Evolutionary conservation across 1,140 invertebrate species (phyloP).

Genomic region (Atta texana): DNA sequence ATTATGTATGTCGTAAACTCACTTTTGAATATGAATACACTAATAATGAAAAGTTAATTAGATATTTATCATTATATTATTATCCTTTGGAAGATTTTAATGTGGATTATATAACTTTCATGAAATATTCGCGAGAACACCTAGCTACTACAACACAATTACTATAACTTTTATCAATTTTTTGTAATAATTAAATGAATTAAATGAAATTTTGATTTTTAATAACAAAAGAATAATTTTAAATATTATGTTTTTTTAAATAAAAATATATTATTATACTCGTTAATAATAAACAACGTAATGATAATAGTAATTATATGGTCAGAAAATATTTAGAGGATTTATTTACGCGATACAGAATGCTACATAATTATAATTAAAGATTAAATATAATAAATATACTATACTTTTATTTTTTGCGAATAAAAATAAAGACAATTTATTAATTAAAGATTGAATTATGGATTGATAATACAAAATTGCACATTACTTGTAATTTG

Average conservation of each 20-base stretch:
- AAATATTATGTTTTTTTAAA: not conserved
- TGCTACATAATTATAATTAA: not conserved
- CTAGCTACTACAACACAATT: too few species aligned
- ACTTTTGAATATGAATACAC: not conserved
- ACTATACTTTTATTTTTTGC: not conserved
- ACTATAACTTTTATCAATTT: not conserved
- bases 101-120: slow-evolving; percentile 7
- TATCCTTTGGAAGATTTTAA: slow-evolving; percentile 16
- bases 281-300: not conserved
- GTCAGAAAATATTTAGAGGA: not conserved
- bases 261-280: not conserved
- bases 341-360: not conserved
- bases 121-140: not conserved
- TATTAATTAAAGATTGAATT: slow-evolving; percentile 15
- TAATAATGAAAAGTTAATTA: slow-evolving; percentile 24
- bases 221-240: not conserved
- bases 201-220: not conserved
- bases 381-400: not conserved
- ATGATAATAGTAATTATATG: not conserved
- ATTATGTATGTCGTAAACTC: not conserved
- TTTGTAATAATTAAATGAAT: not conserved
- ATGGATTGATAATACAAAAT: not conserved
- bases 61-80: slow-evolving; percentile 22
- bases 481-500: slow-evolving; percentile 4
- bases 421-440: not conserved